These are phyloP conservation scores for Endotricha flammealis DNA, from an alignment of 2,888 invertebrate species.

Conservation along the genomic window DNA sequence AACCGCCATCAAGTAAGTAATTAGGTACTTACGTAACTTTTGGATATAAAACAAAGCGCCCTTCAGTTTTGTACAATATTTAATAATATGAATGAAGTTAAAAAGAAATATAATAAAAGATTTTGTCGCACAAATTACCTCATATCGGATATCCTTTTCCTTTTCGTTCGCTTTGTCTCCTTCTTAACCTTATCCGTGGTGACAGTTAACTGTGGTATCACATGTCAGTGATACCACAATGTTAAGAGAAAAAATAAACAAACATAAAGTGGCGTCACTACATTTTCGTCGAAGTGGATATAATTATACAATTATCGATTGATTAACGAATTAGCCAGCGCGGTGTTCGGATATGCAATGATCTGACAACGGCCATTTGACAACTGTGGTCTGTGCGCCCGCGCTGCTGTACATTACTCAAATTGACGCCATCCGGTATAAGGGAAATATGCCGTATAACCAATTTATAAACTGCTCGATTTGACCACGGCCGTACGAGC, in stretches of 20 bases:
- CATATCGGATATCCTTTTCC: conserved; percentile 69
- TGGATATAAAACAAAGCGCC: no score
- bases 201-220: conserved; percentile 62
- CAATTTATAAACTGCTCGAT: conserved; percentile 72
- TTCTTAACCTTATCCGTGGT: conserved; percentile 60
- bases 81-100: no score
- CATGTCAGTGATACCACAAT: conserved; percentile 68
- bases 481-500: conserved; percentile 53
- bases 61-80: no score
- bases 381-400: conserved; percentile 50
- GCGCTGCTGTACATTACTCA: conserved; percentile 50
- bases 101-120: neutral
- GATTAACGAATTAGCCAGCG: conserved; percentile 7
- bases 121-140: conserved; percentile 41
- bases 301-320: neutral
- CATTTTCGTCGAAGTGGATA: neutral
- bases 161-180: conserved; percentile 53
- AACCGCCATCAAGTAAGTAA: no score
- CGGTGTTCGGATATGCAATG: conserved; percentile 25
- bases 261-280: neutral
- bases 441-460: conserved; percentile 73
- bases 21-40: no score
- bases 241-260: conserved; percentile 14
- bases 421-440: conserved; percentile 75
- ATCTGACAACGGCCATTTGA: conserved; percentile 44